A percentile compares a stretch with the other conserved stretches of the same genome.
These are phyloP conservation scores for Oryzias dopingdopingensis DNA, from an alignment of 2,797 vertebrate species.

Conservation along the genomic window DNA sequence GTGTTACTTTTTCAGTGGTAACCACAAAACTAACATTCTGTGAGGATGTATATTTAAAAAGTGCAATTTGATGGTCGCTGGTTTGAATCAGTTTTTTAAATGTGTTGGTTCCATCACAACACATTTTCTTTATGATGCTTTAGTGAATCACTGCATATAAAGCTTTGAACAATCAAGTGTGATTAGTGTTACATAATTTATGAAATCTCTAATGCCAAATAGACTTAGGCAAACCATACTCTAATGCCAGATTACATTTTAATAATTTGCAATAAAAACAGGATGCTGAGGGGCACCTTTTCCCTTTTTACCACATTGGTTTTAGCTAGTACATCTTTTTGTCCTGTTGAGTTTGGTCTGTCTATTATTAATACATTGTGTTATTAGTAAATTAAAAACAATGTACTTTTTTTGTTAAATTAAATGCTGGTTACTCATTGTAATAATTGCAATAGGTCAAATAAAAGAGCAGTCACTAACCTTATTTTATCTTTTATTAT, in stretches of 20 bases:
- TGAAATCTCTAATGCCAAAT: background rate
- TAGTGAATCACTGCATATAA: background rate
- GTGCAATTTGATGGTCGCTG: background rate
- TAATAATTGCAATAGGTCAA: too few relatives aligned
- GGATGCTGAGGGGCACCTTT: background rate
- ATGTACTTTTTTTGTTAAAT: too few relatives aligned
- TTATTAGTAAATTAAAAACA: background rate
- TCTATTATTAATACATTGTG: background rate
- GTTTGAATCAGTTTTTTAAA: background rate
- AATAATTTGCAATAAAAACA: background rate
- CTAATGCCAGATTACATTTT: background rate
- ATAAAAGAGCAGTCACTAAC: too few relatives aligned
- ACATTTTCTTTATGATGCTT: background rate
- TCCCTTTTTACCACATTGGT: background rate
- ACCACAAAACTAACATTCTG: too few relatives aligned
- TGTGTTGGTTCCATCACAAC: background rate
- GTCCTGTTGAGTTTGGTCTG: background rate
- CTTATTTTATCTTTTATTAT: too few relatives aligned
- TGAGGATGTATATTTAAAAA: too few relatives aligned
- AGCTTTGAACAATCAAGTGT: background rate
- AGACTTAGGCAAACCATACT: background rate
- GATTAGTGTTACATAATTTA: too few relatives aligned
- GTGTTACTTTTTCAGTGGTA: background rate
- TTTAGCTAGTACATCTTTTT: background rate
- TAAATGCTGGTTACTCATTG: too few relatives aligned